A percentile compares a stretch with the other conserved stretches of the same genome.
phyloP scores from a whole-genome alignment of 23 tunicate species.

The Pegea sp. region DNA sequence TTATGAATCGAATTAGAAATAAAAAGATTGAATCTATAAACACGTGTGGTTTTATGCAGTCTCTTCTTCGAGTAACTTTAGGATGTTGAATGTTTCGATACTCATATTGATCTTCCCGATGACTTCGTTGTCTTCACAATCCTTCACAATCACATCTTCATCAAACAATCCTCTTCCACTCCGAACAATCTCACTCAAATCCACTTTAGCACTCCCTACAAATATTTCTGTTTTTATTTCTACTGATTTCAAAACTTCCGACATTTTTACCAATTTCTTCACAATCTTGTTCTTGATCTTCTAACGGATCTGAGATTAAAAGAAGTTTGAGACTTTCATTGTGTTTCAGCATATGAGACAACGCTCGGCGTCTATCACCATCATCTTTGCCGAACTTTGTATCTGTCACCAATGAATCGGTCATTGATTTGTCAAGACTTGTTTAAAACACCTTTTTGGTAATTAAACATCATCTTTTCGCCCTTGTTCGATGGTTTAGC shows the following conservation, averaged over 20 bases:
- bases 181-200: background rate
- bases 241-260: too few relatives aligned
- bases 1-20: too few relatives aligned
- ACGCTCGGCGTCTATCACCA: too few relatives aligned
- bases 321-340: background rate
- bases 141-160: background rate
- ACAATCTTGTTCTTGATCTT: background rate
- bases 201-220: background rate
- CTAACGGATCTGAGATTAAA: background rate
- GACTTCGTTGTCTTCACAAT: background rate
- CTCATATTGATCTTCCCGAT: background rate
- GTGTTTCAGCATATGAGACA: too few relatives aligned
- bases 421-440: too few relatives aligned
- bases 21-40: too few relatives aligned
- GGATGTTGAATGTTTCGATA: too few relatives aligned
- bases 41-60: too few relatives aligned
- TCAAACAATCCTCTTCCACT: background rate
- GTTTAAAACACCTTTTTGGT: slow-evolving; percentile 24
- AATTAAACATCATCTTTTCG: slow-evolving; percentile 27
- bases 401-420: too few relatives aligned
- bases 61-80: too few relatives aligned
- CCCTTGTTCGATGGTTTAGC: slow-evolving; percentile 38
- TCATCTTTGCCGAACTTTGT: too few relatives aligned
- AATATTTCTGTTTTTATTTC: too few relatives aligned
- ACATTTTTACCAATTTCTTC: background rate